Percentiles rank a stretch among this genome's conserved stretches.
Conservation (phyloP, 2,888 invertebrate genomes). For the Athalia circularis region DNA sequence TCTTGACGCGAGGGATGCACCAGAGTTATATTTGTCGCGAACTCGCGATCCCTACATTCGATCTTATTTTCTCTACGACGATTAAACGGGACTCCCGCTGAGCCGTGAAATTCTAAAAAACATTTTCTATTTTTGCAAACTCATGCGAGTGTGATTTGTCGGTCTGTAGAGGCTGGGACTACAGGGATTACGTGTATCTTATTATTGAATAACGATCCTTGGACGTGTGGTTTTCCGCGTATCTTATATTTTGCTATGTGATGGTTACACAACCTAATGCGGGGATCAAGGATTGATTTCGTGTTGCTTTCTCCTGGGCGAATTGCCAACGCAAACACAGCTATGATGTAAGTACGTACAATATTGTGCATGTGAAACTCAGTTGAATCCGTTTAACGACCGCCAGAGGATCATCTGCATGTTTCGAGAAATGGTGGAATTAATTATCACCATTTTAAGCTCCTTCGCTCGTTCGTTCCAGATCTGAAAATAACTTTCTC, state of each 20-base stretch:
- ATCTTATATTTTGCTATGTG: not conserved
- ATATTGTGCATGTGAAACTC: too few species aligned
- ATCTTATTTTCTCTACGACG: too few species aligned
- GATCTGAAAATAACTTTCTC: conserved; percentile 37
- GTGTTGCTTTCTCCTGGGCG: conserved; percentile 34
- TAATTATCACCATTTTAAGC: conserved; percentile 35
- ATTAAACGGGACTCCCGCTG: too few species aligned
- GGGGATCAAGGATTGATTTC: conserved; percentile 35
- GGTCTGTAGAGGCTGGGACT: too few species aligned
- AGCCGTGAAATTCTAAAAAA: too few species aligned
- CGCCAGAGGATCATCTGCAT: not conserved
- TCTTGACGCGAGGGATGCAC: too few species aligned
- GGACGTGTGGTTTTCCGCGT: conserved; percentile 9
- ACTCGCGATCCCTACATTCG: too few species aligned
- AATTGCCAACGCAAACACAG: conserved; percentile 19
- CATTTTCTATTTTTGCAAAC: too few species aligned
- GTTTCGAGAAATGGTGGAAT: conserved; percentile 10
- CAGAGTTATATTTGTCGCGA: too few species aligned
- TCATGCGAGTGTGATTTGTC: too few species aligned
- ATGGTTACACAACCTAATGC: not conserved
- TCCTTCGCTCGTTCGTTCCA: conserved; percentile 14
- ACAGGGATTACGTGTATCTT: too few species aligned
- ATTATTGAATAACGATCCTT: not conserved
- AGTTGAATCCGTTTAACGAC: not conserved
- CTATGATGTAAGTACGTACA: too few species aligned